Conservation (phyloP, 2,113 vertebrate species). For the Laticauda colubrina region DNA sequence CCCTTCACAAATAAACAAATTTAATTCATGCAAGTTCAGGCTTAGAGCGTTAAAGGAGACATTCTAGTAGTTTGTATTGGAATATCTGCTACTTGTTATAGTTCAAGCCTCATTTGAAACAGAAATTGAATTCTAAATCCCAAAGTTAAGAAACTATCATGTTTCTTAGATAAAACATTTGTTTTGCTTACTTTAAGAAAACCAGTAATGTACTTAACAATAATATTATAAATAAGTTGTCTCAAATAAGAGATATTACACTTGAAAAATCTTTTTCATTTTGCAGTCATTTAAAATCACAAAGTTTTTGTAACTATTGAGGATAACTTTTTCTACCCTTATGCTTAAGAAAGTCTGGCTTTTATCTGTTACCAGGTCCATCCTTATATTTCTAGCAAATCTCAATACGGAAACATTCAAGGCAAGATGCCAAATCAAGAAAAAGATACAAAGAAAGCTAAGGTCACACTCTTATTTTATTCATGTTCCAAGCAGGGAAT, state of each 20-base stretch:
- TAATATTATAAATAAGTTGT: background rate
- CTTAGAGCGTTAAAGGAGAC: background rate
- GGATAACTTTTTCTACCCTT: background rate
- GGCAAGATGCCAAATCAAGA: conserved; percentile 16
- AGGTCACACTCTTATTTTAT: conserved; percentile 37
- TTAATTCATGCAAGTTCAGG: no score
- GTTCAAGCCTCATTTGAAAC: background rate
- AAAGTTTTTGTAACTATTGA: conserved; percentile 32
- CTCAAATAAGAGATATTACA: background rate
- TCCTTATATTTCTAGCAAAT: conserved; percentile 43
- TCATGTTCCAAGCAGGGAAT: conserved; percentile 32
- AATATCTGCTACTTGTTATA: background rate
- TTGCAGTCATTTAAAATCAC: conserved; percentile 9
- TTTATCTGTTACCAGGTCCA: conserved; percentile 38
- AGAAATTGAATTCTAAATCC: background rate
- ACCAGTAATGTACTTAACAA: conserved; percentile 21
- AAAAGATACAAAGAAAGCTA: conserved; percentile 26
- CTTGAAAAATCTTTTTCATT: background rate
- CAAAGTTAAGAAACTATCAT: background rate
- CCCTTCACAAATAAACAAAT: no score
- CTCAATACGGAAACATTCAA: background rate
- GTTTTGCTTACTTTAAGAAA: background rate
- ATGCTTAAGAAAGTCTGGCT: conserved; percentile 6
- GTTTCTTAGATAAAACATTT: background rate
- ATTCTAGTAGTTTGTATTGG: background rate